phyloP scores from a whole-genome alignment of 2,797 vertebrate genomes.

The Sibirionetta formosa region DNA sequence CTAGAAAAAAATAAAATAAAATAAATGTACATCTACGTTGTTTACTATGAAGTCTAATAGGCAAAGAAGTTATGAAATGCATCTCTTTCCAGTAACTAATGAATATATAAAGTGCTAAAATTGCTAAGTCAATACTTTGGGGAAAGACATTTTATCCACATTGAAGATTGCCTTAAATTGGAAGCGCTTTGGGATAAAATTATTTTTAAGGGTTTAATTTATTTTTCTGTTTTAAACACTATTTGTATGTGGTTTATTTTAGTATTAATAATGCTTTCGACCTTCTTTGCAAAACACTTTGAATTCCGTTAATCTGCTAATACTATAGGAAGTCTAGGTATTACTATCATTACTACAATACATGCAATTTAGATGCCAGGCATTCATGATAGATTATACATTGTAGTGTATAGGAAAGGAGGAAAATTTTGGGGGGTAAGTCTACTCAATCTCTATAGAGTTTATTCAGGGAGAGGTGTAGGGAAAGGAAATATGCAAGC shows the following conservation, averaged over 20 bases:
- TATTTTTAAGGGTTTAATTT: not conserved
- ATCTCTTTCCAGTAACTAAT: not conserved
- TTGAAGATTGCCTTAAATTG: not conserved
- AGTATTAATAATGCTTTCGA: not conserved
- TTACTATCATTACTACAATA: not conserved
- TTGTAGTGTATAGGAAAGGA: not conserved
- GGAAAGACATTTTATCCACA: not conserved
- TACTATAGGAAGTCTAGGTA: not conserved
- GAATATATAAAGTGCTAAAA: not conserved
- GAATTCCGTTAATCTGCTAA: not conserved
- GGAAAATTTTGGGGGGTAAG: not conserved
- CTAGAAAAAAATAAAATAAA: not conserved
- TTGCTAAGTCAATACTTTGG: not conserved
- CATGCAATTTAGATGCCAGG: not conserved
- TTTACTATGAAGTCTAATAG: not conserved
- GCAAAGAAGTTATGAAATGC: not conserved
- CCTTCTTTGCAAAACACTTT: not conserved
- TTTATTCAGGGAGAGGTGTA: not conserved
- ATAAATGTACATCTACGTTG: too few relatives aligned
- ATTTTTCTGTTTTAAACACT: not conserved
- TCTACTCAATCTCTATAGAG: not conserved
- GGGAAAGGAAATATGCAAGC: not conserved
- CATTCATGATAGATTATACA: not conserved
- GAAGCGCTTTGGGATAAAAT: not conserved
- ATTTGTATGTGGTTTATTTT: not conserved